Base-by-base conservation (phyloP, 2,888 invertebrate genomes). In the Lasiommata megera region DNA sequence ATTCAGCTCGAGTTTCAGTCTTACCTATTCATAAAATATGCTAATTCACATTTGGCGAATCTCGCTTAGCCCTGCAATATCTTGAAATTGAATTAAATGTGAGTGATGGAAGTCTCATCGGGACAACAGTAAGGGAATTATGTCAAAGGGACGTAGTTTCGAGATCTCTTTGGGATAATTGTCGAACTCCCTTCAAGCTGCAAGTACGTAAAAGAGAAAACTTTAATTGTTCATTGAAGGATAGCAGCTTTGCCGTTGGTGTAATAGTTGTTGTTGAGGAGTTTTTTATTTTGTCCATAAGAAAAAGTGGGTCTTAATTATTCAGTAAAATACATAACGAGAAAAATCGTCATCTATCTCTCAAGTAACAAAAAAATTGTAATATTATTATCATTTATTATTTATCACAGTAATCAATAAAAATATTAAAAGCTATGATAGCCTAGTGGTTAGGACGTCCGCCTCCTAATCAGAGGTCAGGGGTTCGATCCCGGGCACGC, bases 21-120 rank as follows among this genome's bases (percentile, higher is more conserved):
- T 70, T 74, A n/a, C n/a, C n/a, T n/a, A 79, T 78, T 79, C 78
- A 67, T 67, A 64, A 62, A 69, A 66, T 66, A 77, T 77, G 80
- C 76, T 77, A 82, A 83, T 84, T 80, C 77, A 72, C 72, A 75
- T 75, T 76, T 71, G 67, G 72, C 73, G 74, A 77, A 76, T 62
- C 56, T 40, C 61, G 58, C 65, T 65, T 63, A 65, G 58, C 63
- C 62, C 54, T 51, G 52, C 61, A 62, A 62, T 50, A 46, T 56
- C 53, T 58, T 58, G 41, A 48, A 48, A 61, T 58, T 61, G 61
- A 63, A 64, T 66, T 41, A 54, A 56, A 38, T 38, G 18, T 43
- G 43, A n/a, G 38, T 38, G 37, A 40, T 29, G 51, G 14, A 38
- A 28, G 14, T n/a, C 29, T 28, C 28, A 9, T 16, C 12, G 16